phyloP scores from a whole-genome alignment of 2,113 vertebrate species.

The Promerops cafer region DNA sequence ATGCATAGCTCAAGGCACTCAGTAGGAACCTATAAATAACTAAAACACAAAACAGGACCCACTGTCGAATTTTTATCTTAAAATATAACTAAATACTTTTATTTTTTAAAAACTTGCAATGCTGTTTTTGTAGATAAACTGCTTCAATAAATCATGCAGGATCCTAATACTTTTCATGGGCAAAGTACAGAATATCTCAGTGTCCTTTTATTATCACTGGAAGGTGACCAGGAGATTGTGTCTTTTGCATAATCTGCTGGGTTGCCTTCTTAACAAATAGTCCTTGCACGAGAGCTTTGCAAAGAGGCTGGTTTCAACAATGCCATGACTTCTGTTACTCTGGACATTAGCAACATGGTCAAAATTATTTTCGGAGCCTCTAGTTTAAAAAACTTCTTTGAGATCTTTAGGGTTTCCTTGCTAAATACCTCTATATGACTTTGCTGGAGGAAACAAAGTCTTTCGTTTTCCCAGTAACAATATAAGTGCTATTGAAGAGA shows the following conservation, averaged over 20 bases:
- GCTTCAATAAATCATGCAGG: not conserved
- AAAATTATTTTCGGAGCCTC: not conserved
- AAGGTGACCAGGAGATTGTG: not conserved
- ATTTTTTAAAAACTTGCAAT: not conserved
- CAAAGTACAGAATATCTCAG: not conserved
- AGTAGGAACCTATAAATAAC: constrained; percentile 21
- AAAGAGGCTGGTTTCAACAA: not conserved
- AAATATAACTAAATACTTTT: not conserved
- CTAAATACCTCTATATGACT: not conserved
- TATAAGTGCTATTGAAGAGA: not conserved
- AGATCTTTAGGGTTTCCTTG: not conserved
- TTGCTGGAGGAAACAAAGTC: not conserved
- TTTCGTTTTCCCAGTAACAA: not conserved
- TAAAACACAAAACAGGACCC: not conserved
- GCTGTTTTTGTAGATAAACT: not conserved
- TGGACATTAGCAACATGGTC: not conserved
- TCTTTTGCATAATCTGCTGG: not conserved
- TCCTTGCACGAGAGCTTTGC: not conserved
- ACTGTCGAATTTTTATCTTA: not conserved
- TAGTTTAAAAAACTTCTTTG: not conserved
- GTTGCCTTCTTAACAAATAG: not conserved
- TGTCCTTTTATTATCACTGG: not conserved
- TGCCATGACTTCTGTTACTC: not conserved
- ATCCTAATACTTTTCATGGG: not conserved
- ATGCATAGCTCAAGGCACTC: not conserved